Evolutionary conservation across 2,888 invertebrate genomes (phyloP), one percentile per base, ranked within the genome.

Genomic region (Epistrophe grossulariae): DNA sequence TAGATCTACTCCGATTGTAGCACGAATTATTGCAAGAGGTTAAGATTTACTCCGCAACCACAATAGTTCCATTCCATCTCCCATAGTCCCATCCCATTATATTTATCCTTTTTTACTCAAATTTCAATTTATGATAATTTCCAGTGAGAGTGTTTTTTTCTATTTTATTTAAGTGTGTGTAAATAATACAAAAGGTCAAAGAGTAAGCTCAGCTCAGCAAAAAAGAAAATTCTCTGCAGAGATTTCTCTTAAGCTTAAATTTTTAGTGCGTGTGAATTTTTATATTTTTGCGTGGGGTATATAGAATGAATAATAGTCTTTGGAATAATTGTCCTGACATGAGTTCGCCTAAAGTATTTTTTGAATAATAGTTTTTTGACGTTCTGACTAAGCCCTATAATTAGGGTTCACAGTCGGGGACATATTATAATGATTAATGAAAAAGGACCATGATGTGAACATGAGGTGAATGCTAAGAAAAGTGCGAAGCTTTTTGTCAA

Each of bases 151-250:
- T 8, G 10, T 7, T 48, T 68, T 13, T 45, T n/a, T 15, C 28
- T 9, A 9, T 28, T 31, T 2, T 72, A 62, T 66, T n/a, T 2
- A n/a, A 11, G 15, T 48, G 15, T 76, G 31, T 55, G 45, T 7
- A 17, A 17, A 48, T 9, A 17, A 48, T 9, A 4, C 35, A 64
- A 85, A 85, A 85, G 85, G 81, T 85, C 85, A 85, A 81, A 85
- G 84, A 85, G 85, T 85, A 85, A 81, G 78, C 78, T 85, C 59
- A 77, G 35, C 13, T 31, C 40, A 15, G 50, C 40, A 28, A 64
- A 76, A 57, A 31, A 60, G 62, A 60, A 59, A 55, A 15, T 43
- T 43, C 71, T 80, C 68, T 76, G 31, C 38, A 10, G 24, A 70
- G 7, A 43, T 50, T 71, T 85, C 85, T 85, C 85, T 84, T 80